Conservation (phyloP, 1,140 invertebrate genomes). For the Drosophila equinoxialis region DNA sequence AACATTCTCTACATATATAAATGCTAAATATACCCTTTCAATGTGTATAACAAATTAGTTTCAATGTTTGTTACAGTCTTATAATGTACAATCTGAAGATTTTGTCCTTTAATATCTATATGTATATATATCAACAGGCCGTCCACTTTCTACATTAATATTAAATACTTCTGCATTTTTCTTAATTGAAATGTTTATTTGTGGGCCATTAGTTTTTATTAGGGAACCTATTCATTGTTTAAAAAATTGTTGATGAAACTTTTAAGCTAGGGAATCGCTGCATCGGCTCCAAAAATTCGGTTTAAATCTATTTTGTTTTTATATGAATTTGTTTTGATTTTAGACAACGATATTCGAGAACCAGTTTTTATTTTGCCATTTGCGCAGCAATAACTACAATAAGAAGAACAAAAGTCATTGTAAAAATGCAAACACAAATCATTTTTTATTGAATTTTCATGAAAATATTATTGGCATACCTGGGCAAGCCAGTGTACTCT, state of each 20-base stretch:
- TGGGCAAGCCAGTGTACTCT: not conserved
- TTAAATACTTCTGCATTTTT: no score
- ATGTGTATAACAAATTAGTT: not conserved
- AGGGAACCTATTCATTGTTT: not conserved
- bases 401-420: conserved; percentile 47
- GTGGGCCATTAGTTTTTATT: no score
- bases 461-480: conserved; percentile 77
- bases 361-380: conserved; percentile 71
- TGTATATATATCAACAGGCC: no score
- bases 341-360: conserved; percentile 52
- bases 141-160: no score
- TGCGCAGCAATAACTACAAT: conserved; percentile 66
- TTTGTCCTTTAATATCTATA: no score
- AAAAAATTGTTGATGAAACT: no score
- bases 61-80: not conserved
- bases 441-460: conserved; percentile 81
- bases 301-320: conserved; percentile 28
- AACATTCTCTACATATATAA: conserved; percentile 7
- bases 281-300: no score
- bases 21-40: conserved; percentile 18
- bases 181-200: no score
- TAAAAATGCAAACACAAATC: conserved; percentile 71
- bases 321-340: conserved; percentile 71
- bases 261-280: not conserved
- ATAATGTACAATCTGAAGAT: not conserved